Percentiles rank a stretch among this genome's conserved stretches.
Evolutionary conservation across 2,888 invertebrate species (phyloP).

Genomic region (Tenthredo mesomela): DNA sequence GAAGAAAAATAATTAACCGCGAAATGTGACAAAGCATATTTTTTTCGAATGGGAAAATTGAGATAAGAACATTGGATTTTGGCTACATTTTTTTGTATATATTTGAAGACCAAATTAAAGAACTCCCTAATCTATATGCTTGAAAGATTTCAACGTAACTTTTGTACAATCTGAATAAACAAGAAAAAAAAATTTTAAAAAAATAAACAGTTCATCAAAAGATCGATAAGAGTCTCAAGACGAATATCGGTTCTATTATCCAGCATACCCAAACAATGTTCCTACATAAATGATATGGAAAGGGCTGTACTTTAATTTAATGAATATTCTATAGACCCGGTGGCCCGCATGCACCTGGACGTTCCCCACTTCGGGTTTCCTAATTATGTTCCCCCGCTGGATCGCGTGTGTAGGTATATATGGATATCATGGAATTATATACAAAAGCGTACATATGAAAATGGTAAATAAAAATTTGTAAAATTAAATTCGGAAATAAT

Average conservation of each 20-base stretch:
- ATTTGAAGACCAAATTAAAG: too few species aligned
- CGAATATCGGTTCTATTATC: neutral
- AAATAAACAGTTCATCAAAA: too few species aligned
- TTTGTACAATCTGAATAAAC: too few species aligned
- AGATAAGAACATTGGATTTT: too few species aligned
- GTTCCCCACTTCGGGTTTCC: neutral
- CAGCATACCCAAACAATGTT: neutral
- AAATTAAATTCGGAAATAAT: neutral
- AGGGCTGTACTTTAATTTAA: neutral
- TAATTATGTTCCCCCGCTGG: neutral
- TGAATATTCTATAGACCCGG: slow-evolving; percentile 33
- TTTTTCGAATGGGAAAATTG: too few species aligned
- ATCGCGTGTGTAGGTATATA: slow-evolving; percentile 3
- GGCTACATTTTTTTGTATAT: too few species aligned
- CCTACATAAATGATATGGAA: neutral
- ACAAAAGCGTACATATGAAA: neutral
- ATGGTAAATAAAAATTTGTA: neutral
- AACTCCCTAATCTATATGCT: too few species aligned
- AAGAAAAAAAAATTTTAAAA: too few species aligned
- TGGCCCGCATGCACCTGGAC: slow-evolving; percentile 50
- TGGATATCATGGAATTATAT: neutral
- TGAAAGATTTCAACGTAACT: too few species aligned
- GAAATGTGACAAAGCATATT: too few species aligned
- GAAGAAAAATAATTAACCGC: too few species aligned
- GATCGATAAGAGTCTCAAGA: neutral